Evolutionary conservation across 2,113 vertebrate species (phyloP), one percentile per base, ranked within the genome.

Genomic region (Falcunculus frontatus): DNA sequence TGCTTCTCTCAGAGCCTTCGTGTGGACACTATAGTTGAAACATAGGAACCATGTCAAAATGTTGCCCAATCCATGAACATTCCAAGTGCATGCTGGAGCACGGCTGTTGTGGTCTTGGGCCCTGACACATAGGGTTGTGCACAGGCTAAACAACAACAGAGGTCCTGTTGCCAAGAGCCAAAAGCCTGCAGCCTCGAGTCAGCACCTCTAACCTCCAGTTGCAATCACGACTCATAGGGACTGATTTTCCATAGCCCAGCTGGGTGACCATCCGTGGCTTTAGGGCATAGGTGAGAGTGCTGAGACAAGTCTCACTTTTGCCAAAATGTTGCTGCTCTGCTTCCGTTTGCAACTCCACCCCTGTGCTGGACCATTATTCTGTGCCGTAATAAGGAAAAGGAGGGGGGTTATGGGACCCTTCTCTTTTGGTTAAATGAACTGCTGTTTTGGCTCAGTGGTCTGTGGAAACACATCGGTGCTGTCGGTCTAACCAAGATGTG

Each of bases 241-340:
- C 23, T 20, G 6, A 29, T 78, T 87, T 94, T 67, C 42, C 21
- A 21, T 21, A 70, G 60, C 35, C 46, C 27, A 89, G 29, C 18
- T 64, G 37, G 29, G 14, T 30, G 42, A 82, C 32, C 42, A 25
- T 30, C 47, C 46, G 11, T 26, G 33, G 56, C 72, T 79, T 62
- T 80, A 73, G 37, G 0, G 0, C 1, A 5, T 30, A 6, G 1
- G 0, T 21, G 13, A 75, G 11, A 70, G 8, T n/a, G 30, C 23
- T 59, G 27, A 78, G 64, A n/a, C 64, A 32, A 73, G 29, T 57
- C 50, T 69, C 23, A 11, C 22, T 57, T 77, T 86, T 69, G 14
- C 22, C 46, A 84, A 53, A 89, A 76, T 6, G 21, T 14, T 35
- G 64, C 32, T 23, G 7, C 39, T 21, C n/a, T 62, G 4, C 29